Conservation (phyloP, 2,113 vertebrate species). For the Isichthys henryi region DNA sequence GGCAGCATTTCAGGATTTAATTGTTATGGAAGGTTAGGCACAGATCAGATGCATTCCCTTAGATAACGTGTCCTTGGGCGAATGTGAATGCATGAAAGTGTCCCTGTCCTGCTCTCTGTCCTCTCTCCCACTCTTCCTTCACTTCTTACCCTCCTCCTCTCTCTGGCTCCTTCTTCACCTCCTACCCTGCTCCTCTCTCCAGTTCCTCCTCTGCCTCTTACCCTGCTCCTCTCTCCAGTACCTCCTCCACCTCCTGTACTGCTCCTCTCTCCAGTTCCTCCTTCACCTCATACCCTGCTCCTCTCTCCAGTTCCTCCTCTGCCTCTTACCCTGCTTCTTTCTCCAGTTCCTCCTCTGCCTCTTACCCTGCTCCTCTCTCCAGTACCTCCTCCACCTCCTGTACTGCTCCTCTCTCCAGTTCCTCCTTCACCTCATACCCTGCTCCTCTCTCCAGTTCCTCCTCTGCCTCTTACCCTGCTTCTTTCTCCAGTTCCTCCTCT, state of each 20-base stretch:
- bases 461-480: neutral
- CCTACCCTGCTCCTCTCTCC: neutral
- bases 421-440: fast-evolving
- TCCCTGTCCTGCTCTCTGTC: neutral
- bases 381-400: neutral
- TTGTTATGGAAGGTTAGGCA: neutral
- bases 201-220: neutral
- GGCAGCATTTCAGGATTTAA: conserved; percentile 22
- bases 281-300: fast-evolving
- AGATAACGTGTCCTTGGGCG: neutral
- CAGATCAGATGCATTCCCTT: neutral
- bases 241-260: neutral
- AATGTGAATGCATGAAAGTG: neutral
- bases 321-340: neutral
- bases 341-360: neutral
- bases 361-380: neutral
- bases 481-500: neutral
- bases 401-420: neutral
- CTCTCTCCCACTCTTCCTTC: neutral
- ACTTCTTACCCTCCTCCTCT: neutral
- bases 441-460: neutral
- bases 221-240: neutral
- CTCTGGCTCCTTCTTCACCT: neutral
- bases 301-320: neutral
- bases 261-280: neutral